phyloP scores from a whole-genome alignment of 2,113 vertebrate species.

The Ovis canadensis region DNA sequence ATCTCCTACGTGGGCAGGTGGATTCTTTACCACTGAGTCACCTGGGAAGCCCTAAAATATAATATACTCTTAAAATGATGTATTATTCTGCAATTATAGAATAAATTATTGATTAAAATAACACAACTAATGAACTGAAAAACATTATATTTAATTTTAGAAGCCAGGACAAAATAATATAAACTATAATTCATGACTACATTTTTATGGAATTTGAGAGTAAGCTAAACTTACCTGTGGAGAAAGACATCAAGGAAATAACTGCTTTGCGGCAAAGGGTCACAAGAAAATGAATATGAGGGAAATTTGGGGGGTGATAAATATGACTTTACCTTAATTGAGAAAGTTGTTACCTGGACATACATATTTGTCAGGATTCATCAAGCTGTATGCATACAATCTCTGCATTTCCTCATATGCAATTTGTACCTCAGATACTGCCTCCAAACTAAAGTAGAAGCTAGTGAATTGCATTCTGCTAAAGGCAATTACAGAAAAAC shows the following conservation, averaged over 20 bases:
- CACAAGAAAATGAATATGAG: background rate
- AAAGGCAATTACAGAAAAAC: background rate
- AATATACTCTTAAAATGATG: background rate
- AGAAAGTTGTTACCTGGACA: accelerated
- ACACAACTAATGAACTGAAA: background rate
- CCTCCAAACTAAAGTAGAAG: background rate
- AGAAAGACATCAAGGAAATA: background rate
- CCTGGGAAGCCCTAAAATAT: background rate
- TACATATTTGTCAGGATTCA: background rate
- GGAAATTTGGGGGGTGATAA: background rate
- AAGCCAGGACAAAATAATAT: background rate
- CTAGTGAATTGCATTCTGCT: background rate
- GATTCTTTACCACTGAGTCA: background rate
- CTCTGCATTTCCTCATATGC: background rate
- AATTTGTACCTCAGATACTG: background rate
- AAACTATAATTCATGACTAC: background rate
- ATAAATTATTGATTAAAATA: background rate
- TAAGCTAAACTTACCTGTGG: background rate
- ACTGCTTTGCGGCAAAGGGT: background rate
- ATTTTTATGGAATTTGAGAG: background rate
- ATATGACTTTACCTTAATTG: background rate
- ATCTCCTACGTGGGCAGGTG: background rate
- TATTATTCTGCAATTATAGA: background rate
- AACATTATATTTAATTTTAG: background rate
- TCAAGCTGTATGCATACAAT: background rate